These are phyloP conservation scores for Meriones psammophilus DNA, from an alignment of 2,797 vertebrate genomes.

Conservation along the genomic window DNA sequence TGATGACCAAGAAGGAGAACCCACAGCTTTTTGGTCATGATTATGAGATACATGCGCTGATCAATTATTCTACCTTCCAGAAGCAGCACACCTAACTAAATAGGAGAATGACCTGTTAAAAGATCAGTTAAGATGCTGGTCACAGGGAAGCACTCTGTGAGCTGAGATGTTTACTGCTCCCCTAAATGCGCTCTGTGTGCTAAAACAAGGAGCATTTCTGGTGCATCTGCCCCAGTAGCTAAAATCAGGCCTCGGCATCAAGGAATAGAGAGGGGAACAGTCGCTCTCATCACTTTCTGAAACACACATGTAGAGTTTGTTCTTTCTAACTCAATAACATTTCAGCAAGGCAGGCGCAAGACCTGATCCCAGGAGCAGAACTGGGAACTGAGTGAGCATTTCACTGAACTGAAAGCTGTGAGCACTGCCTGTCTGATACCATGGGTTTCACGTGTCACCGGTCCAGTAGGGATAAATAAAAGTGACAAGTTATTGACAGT, in stretches of 20 bases:
- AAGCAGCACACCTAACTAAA: not conserved
- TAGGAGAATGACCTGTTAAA: not conserved
- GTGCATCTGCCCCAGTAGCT: not conserved
- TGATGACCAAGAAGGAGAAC: not conserved
- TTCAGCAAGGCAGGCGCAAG: not conserved
- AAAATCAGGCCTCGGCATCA: not conserved
- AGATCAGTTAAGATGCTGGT: not conserved
- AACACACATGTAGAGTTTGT: not conserved
- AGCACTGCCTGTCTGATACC: not conserved
- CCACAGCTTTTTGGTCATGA: not conserved
- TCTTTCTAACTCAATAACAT: not conserved
- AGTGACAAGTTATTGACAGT: not conserved
- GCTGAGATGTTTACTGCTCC: not conserved
- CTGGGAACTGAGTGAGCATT: not conserved
- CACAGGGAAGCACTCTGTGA: not conserved
- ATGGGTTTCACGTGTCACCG: not conserved
- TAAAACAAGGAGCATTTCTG: not conserved
- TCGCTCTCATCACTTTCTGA: not conserved
- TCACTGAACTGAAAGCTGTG: not conserved
- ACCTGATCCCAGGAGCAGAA: not conserved
- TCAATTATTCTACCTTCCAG: not conserved
- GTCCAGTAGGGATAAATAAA: not conserved
- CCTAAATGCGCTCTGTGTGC: not conserved
- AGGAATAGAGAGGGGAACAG: not conserved
- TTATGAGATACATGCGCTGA: not conserved